Base-by-base conservation (phyloP, 2,888 invertebrate species). In the Rhamphomyia laevipes region DNA sequence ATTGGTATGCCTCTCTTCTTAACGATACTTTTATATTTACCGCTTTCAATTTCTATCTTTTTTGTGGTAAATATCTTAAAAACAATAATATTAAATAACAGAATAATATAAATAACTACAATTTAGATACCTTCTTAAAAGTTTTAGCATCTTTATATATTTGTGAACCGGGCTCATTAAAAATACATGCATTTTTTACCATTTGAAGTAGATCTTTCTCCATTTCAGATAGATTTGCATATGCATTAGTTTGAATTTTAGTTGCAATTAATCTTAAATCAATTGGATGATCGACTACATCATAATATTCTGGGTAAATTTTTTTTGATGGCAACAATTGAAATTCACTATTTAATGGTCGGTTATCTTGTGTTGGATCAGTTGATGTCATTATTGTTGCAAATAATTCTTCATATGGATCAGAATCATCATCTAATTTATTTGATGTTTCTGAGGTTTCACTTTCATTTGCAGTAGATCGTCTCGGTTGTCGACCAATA, bases 91-190 rank as follows among this genome's bases (percentile, higher is more conserved):
- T 30, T 30, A 9, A 9, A 9, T 30, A 13, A 41, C 15, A 5
- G 5, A n/a, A n/a, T 5, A 13, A 37, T 5, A 11, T 9, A 10
- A 13, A 30, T 11, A 30, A 30, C 1, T 30, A 9, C 9, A n/a
- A 31, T 30, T 48, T 45, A n/a, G 37, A 46, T 45, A 88, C 81
- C 76, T 87, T 90, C 63, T 89, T 87, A 48, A 97, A 71, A 21
- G 82, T 76, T 63, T 90, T 91, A 1, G 96, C 94, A 70, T 95
- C 93, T 70, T 92, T 94, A 65, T 94, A 96, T 58, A 97, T 95
- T 65, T 86, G 86, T 13, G 95, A 95, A 3, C 93, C 93, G 0
- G 97, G 93, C 63, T 96, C 96, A 67, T 97, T 97, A 64, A 94
- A 99, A 16, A 82, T 76, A 65, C 94, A 95, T 0, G 97, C 97